These are phyloP conservation scores for Cercopithecus petaurista DNA, from an alignment of 2,797 vertebrate species.

Conservation along the genomic window DNA sequence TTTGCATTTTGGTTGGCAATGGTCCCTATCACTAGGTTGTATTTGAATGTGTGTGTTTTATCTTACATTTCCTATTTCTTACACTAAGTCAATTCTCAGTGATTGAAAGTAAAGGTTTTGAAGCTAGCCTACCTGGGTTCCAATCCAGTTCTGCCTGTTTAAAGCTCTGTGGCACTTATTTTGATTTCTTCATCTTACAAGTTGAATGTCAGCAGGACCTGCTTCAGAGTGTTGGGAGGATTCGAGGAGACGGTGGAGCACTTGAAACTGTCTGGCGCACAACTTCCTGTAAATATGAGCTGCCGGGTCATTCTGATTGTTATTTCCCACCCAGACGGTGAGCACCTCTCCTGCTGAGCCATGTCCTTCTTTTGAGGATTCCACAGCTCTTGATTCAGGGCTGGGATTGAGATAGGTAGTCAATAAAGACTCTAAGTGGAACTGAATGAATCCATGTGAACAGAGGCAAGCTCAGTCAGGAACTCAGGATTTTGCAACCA, in stretches of 20 bases:
- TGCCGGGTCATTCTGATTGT: not conserved
- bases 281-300: not conserved
- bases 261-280: not conserved
- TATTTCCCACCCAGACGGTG: not conserved
- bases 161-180: not conserved
- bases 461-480: not conserved
- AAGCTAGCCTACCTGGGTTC: not conserved
- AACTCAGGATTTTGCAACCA: not conserved
- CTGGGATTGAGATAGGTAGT: not conserved
- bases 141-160: not conserved
- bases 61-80: not conserved
- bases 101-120: not conserved
- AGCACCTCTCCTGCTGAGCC: not conserved
- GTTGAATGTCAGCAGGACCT: not conserved
- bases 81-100: not conserved
- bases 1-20: not conserved
- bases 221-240: not conserved
- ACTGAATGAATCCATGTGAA: not conserved
- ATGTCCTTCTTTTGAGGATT: not conserved
- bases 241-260: not conserved
- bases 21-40: not conserved
- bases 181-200: not conserved
- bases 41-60: not conserved
- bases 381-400: not conserved
- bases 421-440: not conserved